A percentile compares a stretch with the other conserved stretches of the same genome.
Evolutionary conservation across 2,113 vertebrate genomes (phyloP).

Genomic region (Passer domesticus): DNA sequence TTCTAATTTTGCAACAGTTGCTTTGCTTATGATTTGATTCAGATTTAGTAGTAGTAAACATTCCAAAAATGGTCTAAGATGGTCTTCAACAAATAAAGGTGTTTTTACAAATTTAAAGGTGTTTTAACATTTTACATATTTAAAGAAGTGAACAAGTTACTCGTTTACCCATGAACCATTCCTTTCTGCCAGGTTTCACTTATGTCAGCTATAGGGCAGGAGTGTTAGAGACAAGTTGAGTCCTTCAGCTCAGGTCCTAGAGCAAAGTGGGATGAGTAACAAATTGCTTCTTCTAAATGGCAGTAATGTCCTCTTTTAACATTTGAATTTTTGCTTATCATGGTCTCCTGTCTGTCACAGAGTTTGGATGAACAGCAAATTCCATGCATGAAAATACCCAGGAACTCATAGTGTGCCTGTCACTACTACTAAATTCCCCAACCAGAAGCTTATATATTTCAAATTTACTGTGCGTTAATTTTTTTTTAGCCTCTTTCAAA

Average conservation of each 20-base stretch:
- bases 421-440: not conserved
- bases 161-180: not conserved
- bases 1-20: not conserved
- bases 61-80: not conserved
- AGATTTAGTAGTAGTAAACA: not conserved
- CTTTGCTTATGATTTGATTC: not conserved
- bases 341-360: not conserved
- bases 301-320: not conserved
- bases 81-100: not conserved
- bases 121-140: not conserved
- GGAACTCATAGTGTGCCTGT: not conserved
- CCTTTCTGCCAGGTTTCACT: not conserved
- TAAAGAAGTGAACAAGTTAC: not conserved
- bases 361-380: not conserved
- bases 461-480: not conserved
- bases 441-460: not conserved
- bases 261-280: not conserved
- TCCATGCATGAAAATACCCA: not conserved
- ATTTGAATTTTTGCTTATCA: not conserved
- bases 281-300: not conserved
- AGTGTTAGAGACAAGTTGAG: not conserved
- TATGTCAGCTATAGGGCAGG: rapidly evolving
- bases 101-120: not conserved
- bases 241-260: not conserved
- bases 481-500: not conserved